phyloP scores from a whole-genome alignment of 2,888 invertebrate species.

The Aporophyla nigra region DNA sequence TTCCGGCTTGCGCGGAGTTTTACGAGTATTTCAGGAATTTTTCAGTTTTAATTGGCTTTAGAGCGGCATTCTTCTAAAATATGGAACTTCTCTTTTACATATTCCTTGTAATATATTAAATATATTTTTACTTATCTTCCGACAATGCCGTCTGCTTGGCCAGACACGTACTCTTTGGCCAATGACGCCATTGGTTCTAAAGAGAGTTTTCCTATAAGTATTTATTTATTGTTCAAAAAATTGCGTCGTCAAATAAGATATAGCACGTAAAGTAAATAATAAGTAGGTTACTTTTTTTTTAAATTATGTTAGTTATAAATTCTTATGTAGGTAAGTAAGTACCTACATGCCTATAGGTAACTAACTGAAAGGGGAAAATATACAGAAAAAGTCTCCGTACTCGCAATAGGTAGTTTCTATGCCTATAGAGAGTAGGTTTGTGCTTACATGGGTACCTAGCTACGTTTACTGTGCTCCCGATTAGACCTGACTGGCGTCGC shows the following conservation, averaged over 20 bases:
- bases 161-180: too few relatives aligned
- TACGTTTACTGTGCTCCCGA: background rate
- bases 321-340: background rate
- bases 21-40: conserved; percentile 66
- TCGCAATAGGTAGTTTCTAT: background rate
- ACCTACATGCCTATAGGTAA: background rate
- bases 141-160: background rate
- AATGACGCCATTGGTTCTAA: background rate
- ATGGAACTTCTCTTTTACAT: background rate
- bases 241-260: background rate
- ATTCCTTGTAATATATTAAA: background rate
- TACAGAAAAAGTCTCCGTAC: background rate
- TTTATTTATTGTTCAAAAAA: background rate
- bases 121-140: background rate
- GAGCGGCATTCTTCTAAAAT: conserved; percentile 27
- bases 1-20: conserved; percentile 66
- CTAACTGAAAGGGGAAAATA: background rate
- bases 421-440: background rate
- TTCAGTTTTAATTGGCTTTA: conserved; percentile 63
- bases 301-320: background rate
- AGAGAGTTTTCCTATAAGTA: background rate
- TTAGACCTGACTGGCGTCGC: background rate
- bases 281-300: background rate
- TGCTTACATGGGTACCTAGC: background rate
- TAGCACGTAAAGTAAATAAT: background rate